Evolutionary conservation across 1,140 invertebrate species (phyloP), one percentile per base, ranked within the genome.

Genomic region (Lasaia peninsularis): DNA sequence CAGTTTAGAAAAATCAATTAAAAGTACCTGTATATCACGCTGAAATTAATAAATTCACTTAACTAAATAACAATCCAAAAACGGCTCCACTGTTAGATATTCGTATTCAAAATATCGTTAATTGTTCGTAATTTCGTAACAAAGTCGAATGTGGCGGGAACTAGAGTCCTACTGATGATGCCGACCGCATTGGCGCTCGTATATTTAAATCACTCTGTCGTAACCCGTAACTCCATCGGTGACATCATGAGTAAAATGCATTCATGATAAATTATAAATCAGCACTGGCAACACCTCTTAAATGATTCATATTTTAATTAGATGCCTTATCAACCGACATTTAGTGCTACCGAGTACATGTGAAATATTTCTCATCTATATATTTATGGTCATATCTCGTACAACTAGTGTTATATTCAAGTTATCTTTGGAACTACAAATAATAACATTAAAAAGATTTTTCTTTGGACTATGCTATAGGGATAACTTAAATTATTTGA

Each of bases 101-200:
- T 50, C 52, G 58, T 35, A 34, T 54, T 59, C 31, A 28, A 32
- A 50, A 54, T 37, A 28, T 37, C 35, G 35, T 34, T 16, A 37
- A 37, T 37, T 8, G 14, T 37, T 37, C 35, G 35, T 37, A 1
- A 37, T 14, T 37, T 37, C 35, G 14, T 37, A 24, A 21, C 48
- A 48, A 18, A 48, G 18, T 50, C 48, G 24, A 50, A 50, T 48
- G 60, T 66, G 66, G 52, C 64, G 72, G 56, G 64, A 52, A 67
- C 66, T 50, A 67, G 24, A 69, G 73, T 58, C 67, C 66, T 71
- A 81, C 75, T 77, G 68, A 67, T 37, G 35, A 44, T 62, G 63
- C 62, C 78, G 75, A 71, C 79, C 80, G 78, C 67, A 67, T 69
- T 58, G 66, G 57, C 52, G 57, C 52, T 56, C 49, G 50, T 67